Conservation (phyloP, 2,888 invertebrate species). For the Buathra laborator region DNA sequence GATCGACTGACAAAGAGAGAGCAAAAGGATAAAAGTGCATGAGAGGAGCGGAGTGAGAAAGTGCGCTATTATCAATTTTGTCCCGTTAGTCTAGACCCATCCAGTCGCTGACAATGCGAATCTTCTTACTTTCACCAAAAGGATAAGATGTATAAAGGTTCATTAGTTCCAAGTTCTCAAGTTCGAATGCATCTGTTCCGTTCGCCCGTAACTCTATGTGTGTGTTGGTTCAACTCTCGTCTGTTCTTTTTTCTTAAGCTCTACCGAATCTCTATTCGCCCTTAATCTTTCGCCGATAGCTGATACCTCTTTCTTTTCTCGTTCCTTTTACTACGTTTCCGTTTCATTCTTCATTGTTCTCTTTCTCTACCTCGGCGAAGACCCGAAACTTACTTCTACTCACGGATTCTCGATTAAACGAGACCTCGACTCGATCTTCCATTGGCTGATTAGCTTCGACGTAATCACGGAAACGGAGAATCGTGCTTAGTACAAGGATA, state of each 20-base stretch:
- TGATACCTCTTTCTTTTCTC: slow-evolving; percentile 36
- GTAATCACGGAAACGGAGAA: slow-evolving; percentile 73
- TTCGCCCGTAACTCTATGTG: slow-evolving; percentile 40
- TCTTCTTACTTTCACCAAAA: slow-evolving; percentile 42
- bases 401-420: slow-evolving; percentile 61
- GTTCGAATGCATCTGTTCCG: slow-evolving; percentile 64
- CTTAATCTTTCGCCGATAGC: slow-evolving; percentile 50
- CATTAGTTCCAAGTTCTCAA: slow-evolving; percentile 67
- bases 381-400: slow-evolving; percentile 47
- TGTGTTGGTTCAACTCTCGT: neutral
- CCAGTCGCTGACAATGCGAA: slow-evolving; percentile 63
- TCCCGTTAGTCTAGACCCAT: slow-evolving; percentile 40
- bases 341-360: slow-evolving; percentile 22
- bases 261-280: slow-evolving; percentile 40
- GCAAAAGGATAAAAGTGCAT: neutral
- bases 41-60: slow-evolving; percentile 30
- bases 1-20: slow-evolving; percentile 39
- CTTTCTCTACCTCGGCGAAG: neutral
- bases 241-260: slow-evolving; percentile 12
- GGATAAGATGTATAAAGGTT: slow-evolving; percentile 65
- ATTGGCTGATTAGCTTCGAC: slow-evolving; percentile 74
- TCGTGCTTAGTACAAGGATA: slow-evolving; percentile 38
- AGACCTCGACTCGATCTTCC: slow-evolving; percentile 56
- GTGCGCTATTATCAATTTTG: slow-evolving; percentile 62
- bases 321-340: slow-evolving; percentile 31